Evolutionary conservation across 2,797 vertebrate species (phyloP).

Genomic region (Myotis daubentonii): DNA sequence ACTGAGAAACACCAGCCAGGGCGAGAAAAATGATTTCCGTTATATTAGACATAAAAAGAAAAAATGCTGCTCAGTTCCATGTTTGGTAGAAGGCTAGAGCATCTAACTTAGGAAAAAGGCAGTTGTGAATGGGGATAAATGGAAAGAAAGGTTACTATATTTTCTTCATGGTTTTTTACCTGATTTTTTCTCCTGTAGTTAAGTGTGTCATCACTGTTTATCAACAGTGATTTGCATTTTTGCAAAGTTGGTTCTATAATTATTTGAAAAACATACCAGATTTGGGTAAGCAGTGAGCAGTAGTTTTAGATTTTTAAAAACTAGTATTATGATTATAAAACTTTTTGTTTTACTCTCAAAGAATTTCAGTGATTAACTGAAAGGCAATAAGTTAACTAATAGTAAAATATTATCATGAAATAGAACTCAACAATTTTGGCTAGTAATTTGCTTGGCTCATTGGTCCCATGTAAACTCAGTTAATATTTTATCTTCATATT

Average conservation of each 20-base stretch:
- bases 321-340: neutral
- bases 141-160: neutral
- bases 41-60: neutral
- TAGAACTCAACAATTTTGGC: neutral
- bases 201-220: neutral
- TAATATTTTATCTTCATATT: neutral
- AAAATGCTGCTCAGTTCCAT: neutral
- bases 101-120: neutral
- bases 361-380: neutral
- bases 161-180: neutral
- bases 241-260: neutral
- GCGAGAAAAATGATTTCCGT: neutral
- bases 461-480: neutral
- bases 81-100: neutral
- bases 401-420: neutral
- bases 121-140: neutral
- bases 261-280: neutral
- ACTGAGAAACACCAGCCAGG: too few species aligned
- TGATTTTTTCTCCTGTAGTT: neutral
- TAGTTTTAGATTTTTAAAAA: neutral
- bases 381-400: neutral
- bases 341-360: neutral
- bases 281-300: neutral
- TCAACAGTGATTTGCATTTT: neutral
- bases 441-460: neutral